Base-by-base conservation (phyloP, 2,113 vertebrate genomes). In the Cyprinus carpio region DNA sequence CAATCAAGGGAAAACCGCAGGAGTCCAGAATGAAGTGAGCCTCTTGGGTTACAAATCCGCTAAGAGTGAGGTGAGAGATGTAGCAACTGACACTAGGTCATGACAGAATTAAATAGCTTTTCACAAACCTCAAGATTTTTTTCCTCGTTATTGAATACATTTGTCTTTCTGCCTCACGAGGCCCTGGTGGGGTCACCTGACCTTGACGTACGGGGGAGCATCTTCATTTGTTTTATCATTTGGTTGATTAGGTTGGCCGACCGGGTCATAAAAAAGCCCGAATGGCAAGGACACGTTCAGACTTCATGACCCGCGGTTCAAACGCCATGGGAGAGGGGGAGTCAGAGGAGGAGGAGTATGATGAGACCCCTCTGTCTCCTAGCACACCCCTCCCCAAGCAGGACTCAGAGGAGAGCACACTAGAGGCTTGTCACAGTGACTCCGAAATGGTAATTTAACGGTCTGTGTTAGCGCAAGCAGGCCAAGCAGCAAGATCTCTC, bases 201-300 rank as follows among this genome's bases (percentile, higher is more conserved):
- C 80, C 25, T 54, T 31, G 18, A 49, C 51, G 16, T 25, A 20
- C 11, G 6, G 20, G 49, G 67, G 15, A 64, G 43, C 31, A 3
- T n/a, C 77, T 91, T 91, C 90, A 90, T 88, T 90, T 90, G 58
- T 93, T 84, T 90, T 92, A 88, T 94, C 92, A 87, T 95, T 93
- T 92, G 94, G 91, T 94, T 90, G 94, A 95, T 94, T 92, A 95
- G 95, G 95, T 95, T 83, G 90, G 92, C 92, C 94, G 94, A 92
- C 91, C 87, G 43, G 95, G 95, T 94, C 96, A 97, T 96, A 99
- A 98, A 98, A 98, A 97, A 97, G 98, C 96, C 93, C 96, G 98
- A 95, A 99, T 99, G 98, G 97, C 98, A 88, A 97, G 97, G 96
- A 99, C 98, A 31, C 98, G 98, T 95, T 98, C 97, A 91, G 96